Percentiles rank a stretch among this genome's conserved stretches.
Evolutionary conservation across 2,797 vertebrate genomes (phyloP).

Genomic region (Euthynnus affinis): DNA sequence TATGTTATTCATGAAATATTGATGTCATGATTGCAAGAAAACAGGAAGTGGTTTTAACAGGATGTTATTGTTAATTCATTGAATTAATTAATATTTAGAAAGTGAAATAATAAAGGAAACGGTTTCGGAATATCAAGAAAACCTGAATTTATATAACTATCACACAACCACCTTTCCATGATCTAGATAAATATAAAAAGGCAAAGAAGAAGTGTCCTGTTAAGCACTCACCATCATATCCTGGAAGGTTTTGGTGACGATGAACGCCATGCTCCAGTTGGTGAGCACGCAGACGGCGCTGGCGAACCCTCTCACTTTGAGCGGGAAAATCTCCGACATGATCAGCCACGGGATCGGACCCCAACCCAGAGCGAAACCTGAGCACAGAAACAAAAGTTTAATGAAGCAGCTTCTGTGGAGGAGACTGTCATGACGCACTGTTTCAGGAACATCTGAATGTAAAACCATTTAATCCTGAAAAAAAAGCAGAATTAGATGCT

Average conservation of each 20-base stretch:
- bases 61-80: not conserved
- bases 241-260: constrained; percentile 91
- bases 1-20: not conserved
- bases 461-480: too few relatives aligned
- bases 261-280: constrained; percentile 91
- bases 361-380: constrained; percentile 93
- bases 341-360: constrained; percentile 93
- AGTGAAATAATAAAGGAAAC: not conserved
- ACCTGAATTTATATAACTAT: too few relatives aligned
- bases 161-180: too few relatives aligned
- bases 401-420: too few relatives aligned
- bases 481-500: not conserved
- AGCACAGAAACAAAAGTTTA: not conserved
- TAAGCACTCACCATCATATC: constrained; percentile 88
- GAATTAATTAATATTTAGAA: too few relatives aligned
- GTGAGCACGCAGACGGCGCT: constrained; percentile 89
- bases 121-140: not conserved
- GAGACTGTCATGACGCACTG: too few relatives aligned
- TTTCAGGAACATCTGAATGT: too few relatives aligned
- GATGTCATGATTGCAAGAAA: not conserved
- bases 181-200: too few relatives aligned
- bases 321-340: constrained; percentile 93
- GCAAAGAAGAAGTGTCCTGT: not conserved
- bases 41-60: too few relatives aligned
- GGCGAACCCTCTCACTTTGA: constrained; percentile 85